Evolutionary conservation across 2,113 vertebrate genomes (phyloP).

Genomic region (Colius striatus): DNA sequence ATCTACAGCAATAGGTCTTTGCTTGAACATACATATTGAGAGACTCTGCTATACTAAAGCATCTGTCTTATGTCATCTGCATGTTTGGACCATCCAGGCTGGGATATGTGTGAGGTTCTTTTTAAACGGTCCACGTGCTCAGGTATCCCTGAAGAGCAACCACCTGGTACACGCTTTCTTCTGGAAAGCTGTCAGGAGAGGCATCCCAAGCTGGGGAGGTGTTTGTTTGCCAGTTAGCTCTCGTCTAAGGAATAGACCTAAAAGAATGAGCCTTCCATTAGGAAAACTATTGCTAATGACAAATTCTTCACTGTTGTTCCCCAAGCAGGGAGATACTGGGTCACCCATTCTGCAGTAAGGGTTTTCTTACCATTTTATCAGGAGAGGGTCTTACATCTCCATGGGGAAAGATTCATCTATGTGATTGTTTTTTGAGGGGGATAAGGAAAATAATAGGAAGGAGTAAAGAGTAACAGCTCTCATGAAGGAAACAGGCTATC

Average conservation of each 20-base stretch:
- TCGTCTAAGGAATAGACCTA: background rate
- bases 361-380: background rate
- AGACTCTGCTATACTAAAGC: background rate
- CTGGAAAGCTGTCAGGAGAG: background rate
- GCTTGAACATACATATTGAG: background rate
- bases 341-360: background rate
- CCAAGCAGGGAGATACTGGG: background rate
- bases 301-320: background rate
- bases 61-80: background rate
- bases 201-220: background rate
- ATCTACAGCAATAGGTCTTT: background rate
- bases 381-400: background rate
- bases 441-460: background rate
- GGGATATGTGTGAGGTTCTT: background rate
- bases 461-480: background rate
- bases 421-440: background rate
- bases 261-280: background rate
- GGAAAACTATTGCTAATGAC: background rate
- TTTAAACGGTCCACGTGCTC: background rate
- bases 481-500: background rate
- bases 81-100: accelerated
- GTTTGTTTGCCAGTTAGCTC: background rate
- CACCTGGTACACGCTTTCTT: background rate
- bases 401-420: background rate
- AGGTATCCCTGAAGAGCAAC: background rate